These are phyloP conservation scores for Diprion similis DNA, from an alignment of 1,140 invertebrate species.

Conservation along the genomic window DNA sequence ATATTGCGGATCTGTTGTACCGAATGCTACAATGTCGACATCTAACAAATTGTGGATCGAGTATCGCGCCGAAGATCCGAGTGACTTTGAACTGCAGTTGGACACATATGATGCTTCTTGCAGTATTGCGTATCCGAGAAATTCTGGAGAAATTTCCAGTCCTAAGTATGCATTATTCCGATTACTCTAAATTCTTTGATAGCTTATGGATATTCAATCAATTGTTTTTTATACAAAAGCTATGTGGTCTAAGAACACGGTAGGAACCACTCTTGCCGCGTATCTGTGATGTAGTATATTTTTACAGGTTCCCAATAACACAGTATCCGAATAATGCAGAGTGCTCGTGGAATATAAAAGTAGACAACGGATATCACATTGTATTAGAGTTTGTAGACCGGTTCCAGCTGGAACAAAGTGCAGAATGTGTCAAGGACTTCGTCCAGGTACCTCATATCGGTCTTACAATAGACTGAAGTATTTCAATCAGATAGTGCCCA, in stretches of 20 bases:
- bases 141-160: conserved; percentile 41
- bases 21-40: conserved; percentile 34
- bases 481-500: too few relatives aligned
- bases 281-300: background rate
- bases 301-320: conserved; percentile 63
- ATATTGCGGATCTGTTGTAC: conserved; percentile 64
- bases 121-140: conserved; percentile 39
- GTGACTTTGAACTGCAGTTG: conserved; percentile 61
- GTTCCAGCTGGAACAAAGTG: conserved; percentile 77
- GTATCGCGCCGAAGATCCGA: conserved; percentile 63
- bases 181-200: background rate
- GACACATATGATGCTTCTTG: conserved; percentile 47
- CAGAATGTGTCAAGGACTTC: conserved; percentile 81
- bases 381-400: conserved; percentile 71
- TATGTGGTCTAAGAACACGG: too few relatives aligned
- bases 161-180: conserved; percentile 39
- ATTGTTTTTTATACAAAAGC: too few relatives aligned
- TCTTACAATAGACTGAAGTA: too few relatives aligned
- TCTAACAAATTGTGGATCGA: conserved; percentile 68
- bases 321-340: conserved; percentile 77
- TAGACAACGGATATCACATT: conserved; percentile 73
- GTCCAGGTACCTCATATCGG: conserved; percentile 64
- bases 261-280: background rate
- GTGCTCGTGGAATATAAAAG: conserved; percentile 78
- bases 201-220: background rate